Percentiles rank a stretch among this genome's conserved stretches.
These are phyloP conservation scores for Crambe crambe DNA, from an alignment of 37 sponge, comb jelly and placozoan species.

Conservation along the genomic window DNA sequence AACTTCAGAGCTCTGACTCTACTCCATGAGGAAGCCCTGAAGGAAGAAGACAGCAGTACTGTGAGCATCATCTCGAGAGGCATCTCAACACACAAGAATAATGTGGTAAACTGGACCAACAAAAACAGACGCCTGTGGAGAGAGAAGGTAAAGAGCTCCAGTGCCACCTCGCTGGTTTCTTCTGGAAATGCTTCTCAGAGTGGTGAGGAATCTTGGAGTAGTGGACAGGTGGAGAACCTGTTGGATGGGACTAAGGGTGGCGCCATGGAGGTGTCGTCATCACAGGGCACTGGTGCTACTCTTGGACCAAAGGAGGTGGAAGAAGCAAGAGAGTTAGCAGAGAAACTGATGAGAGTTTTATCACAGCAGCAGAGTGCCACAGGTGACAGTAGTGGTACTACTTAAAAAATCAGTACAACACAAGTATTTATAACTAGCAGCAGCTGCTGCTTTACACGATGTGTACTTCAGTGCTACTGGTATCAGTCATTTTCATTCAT, in stretches of 20 bases:
- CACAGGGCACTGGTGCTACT: neutral
- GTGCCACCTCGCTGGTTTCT: neutral
- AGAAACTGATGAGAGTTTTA: neutral
- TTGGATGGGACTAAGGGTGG: too few relatives aligned
- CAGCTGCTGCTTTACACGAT: too few relatives aligned
- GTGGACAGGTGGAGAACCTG: neutral
- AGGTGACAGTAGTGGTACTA: too few relatives aligned
- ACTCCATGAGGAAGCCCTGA: neutral
- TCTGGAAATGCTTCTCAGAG: neutral
- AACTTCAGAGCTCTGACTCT: neutral
- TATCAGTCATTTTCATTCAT: too few relatives aligned
- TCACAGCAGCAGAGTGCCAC: too few relatives aligned
- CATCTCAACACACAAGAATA: slow-evolving; percentile 18
- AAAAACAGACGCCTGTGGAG: slow-evolving; percentile 32
- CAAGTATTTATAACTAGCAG: too few relatives aligned
- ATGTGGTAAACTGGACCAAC: slow-evolving; percentile 27
- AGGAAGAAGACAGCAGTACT: neutral
- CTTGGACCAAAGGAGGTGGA: neutral
- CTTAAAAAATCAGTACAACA: too few relatives aligned
- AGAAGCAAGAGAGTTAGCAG: neutral
- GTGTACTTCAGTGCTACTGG: too few relatives aligned
- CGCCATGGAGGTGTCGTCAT: too few relatives aligned
- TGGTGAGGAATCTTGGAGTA: neutral
- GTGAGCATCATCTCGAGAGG: slow-evolving; percentile 22
- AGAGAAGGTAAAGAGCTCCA: neutral